Base-by-base conservation (phyloP, 2,888 invertebrate genomes). In the Rhorus exstirpatorius region DNA sequence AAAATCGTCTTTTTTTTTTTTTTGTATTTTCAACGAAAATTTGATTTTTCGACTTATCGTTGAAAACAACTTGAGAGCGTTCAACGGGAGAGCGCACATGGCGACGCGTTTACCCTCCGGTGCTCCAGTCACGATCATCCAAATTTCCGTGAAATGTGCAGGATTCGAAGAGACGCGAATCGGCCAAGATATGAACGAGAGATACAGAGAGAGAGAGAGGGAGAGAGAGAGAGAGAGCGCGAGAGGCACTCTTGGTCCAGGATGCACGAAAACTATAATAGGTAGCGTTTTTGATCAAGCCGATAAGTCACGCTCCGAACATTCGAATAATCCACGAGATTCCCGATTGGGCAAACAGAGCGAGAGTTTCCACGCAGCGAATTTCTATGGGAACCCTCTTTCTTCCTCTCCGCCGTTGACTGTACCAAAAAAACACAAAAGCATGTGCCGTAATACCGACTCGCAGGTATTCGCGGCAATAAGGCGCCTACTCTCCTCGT, bases 341-440 rank as follows among this genome's bases (percentile, higher is more conserved):
- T 49, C 74, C 61, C 74, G 89, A 89, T 87, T 86, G 80, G 79
- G 85, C 87, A 86, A 81, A 85, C 58, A 58, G 79, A 55, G 14
- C 51, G 17, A 46, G 10, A 46, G 44, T 53, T 74, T 46, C 31
- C 31, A 10, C n/a, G n/a, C 53, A 12, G 58, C 55, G 21, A 61
- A 72, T 72, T 53, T 79, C 74, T 61, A 68, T 74, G 24, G 31
- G 60, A 58, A 74, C 65, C 55, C 10, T 46, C 26, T 65, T 1
- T 21, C 38, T 60, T 38, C 26, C 55, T 63, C 19, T 46, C 63
- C 26, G 4, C 3, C n/a, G 8, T 7, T 46, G 21, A 7, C 44
- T 24, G 10, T 24, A 26, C 24, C 24, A 1, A n/a, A 41, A 12
- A 4, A 3, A 14, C 19, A 26, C 35, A 31, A 65, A 46, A 38